phyloP scores from a whole-genome alignment of 2,113 vertebrate genomes.

The Suncus etruscus region DNA sequence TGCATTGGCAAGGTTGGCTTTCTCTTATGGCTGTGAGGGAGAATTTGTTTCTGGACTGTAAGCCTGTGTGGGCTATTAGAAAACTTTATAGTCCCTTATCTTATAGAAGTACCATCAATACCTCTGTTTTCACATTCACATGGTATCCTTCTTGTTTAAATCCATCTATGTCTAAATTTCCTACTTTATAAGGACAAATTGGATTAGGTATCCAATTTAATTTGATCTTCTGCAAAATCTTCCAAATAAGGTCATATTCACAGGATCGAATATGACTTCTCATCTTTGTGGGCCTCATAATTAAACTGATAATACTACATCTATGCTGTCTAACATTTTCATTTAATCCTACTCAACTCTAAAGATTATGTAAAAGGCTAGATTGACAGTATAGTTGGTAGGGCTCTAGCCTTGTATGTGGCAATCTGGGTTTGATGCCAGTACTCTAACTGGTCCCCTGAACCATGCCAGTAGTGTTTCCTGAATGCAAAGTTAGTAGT shows the following conservation, averaged over 20 bases:
- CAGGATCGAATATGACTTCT: neutral
- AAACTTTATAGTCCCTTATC: neutral
- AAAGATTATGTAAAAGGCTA: neutral
- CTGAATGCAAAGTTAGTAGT: too few relatives aligned
- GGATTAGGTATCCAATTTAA: neutral
- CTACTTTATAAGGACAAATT: neutral
- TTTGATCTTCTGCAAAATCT: conserved; percentile 12
- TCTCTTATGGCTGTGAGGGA: neutral
- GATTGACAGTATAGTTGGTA: neutral
- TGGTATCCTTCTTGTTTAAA: neutral
- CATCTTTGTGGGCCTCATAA: neutral
- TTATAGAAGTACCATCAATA: neutral
- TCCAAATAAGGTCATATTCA: neutral
- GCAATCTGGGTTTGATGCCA: too few relatives aligned
- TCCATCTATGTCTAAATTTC: neutral
- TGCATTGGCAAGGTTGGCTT: neutral
- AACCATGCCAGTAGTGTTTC: too few relatives aligned
- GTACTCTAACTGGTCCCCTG: too few relatives aligned
- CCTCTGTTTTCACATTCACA: neutral
- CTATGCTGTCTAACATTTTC: neutral
- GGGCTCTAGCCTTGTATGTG: too few relatives aligned
- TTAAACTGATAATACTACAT: neutral
- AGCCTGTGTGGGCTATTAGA: neutral
- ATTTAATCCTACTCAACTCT: neutral
- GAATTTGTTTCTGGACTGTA: neutral